phyloP scores from a whole-genome alignment of 2,797 vertebrate species.

The Arrhamphus sclerolepis region DNA sequence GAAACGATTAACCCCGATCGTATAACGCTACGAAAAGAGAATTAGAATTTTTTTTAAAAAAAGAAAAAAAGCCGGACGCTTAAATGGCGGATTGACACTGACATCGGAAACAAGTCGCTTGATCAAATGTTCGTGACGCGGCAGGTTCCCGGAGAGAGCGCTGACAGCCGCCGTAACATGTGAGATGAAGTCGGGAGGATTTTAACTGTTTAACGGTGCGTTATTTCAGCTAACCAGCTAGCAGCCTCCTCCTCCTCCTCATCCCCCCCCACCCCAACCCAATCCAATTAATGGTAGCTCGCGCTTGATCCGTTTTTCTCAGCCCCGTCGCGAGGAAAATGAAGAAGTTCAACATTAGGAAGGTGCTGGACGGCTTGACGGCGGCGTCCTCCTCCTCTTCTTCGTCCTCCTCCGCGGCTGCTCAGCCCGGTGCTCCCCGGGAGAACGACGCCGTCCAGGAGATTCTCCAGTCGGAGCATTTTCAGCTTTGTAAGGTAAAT shows the following conservation, averaged over 20 bases:
- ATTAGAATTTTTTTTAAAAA: no score
- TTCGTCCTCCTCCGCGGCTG: slow-evolving; percentile 76
- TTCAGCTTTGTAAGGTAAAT: slow-evolving; percentile 98
- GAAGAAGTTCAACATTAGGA: slow-evolving; percentile 97
- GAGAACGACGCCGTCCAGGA: slow-evolving; percentile 91
- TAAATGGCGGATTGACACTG: slow-evolving; percentile 63
- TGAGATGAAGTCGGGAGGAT: slow-evolving; percentile 65
- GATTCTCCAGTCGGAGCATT: slow-evolving; percentile 96
- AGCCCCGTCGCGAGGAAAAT: slow-evolving; percentile 74
- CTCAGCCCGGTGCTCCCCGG: slow-evolving; percentile 81
- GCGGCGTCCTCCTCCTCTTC: slow-evolving; percentile 86
- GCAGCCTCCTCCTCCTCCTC: slow-evolving; percentile 41
- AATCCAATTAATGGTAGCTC: slow-evolving; percentile 63
- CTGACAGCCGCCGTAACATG: slow-evolving; percentile 73
- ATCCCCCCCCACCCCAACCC: neutral
- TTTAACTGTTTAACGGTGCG: slow-evolving; percentile 67
- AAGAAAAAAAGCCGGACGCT: slow-evolving; percentile 19
- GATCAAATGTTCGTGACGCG: slow-evolving; percentile 43
- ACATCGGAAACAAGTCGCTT: slow-evolving; percentile 25
- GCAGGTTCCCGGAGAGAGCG: slow-evolving; percentile 59
- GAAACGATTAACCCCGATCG: slow-evolving; percentile 58
- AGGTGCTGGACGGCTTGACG: slow-evolving; percentile 98
- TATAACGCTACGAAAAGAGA: slow-evolving; percentile 37
- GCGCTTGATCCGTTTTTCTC: slow-evolving; percentile 42
- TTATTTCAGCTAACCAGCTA: slow-evolving; percentile 71